Conservation (phyloP, 2,888 invertebrate genomes). For the Drosophila hamatofila region DNA sequence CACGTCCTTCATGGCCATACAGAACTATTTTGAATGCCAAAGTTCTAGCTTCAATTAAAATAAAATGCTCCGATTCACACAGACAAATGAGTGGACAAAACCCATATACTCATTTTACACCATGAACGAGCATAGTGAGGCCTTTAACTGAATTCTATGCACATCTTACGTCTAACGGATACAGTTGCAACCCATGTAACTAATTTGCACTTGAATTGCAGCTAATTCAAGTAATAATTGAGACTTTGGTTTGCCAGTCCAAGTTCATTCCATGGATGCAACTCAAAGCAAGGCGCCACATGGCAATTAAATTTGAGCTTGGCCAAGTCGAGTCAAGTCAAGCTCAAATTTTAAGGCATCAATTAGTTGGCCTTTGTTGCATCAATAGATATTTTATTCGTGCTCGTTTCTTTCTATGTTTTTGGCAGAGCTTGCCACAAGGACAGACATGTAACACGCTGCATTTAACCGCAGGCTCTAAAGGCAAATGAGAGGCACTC, state of each 20-base stretch:
- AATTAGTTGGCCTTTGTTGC: background rate
- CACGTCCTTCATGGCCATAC: too few relatives aligned
- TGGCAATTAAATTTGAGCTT: background rate
- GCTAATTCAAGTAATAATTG: background rate
- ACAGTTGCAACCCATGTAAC: background rate
- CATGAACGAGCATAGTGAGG: background rate
- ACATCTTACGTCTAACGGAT: too few relatives aligned
- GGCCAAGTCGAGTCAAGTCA: background rate
- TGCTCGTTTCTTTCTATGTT: background rate
- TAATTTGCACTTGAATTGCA: background rate
- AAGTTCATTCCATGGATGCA: background rate
- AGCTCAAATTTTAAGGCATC: background rate
- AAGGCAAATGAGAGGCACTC: background rate
- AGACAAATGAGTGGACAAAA: too few relatives aligned
- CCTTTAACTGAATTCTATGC: too few relatives aligned
- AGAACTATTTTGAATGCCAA: too few relatives aligned
- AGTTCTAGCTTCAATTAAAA: too few relatives aligned
- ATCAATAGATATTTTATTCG: background rate
- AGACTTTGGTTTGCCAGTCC: too few relatives aligned
- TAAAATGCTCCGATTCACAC: too few relatives aligned
- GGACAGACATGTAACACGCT: conserved; percentile 13
- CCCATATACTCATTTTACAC: background rate
- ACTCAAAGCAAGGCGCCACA: background rate
- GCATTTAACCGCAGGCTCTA: conserved; percentile 37
- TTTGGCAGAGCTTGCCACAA: conserved; percentile 9